Percentiles rank a stretch among this genome's conserved stretches.
phyloP scores from a whole-genome alignment of 1,140 invertebrate genomes.

The Marisa cornuarietis region DNA sequence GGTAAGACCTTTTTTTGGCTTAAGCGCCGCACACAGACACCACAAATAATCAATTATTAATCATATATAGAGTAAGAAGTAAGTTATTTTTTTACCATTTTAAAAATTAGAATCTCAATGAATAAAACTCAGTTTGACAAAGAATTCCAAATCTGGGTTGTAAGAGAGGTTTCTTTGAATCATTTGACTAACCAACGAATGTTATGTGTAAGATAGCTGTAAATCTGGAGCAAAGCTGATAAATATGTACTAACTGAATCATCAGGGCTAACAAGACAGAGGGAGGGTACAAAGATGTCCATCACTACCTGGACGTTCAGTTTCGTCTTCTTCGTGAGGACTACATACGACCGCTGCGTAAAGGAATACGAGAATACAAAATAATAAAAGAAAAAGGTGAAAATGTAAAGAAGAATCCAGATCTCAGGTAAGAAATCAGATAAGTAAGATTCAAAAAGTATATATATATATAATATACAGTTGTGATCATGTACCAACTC shows the following conservation, averaged over 20 bases:
- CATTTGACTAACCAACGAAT: no score
- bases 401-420: not conserved
- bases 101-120: no score
- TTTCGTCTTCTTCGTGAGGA: conserved; percentile 81
- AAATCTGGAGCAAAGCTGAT: not conserved
- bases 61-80: no score
- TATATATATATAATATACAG: no score
- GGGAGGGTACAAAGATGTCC: conserved; percentile 59
- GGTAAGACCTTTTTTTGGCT: not conserved
- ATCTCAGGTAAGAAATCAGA: not conserved
- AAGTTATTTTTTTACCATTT: no score
- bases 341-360: conserved; percentile 62
- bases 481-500: no score
- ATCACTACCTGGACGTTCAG: conserved; percentile 82
- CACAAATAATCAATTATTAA: no score
- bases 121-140: no score
- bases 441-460: no score
- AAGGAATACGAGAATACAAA: conserved; percentile 57
- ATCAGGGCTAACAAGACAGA: conserved; percentile 14
- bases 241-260: conserved; percentile 19
- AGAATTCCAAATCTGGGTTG: no score
- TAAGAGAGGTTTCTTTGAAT: no score
- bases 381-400: not conserved
- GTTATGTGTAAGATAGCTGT: conserved; percentile 19
- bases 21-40: no score